Evolutionary conservation across 1,140 invertebrate species (phyloP).

Genomic region (Homalodisca vitripennis): DNA sequence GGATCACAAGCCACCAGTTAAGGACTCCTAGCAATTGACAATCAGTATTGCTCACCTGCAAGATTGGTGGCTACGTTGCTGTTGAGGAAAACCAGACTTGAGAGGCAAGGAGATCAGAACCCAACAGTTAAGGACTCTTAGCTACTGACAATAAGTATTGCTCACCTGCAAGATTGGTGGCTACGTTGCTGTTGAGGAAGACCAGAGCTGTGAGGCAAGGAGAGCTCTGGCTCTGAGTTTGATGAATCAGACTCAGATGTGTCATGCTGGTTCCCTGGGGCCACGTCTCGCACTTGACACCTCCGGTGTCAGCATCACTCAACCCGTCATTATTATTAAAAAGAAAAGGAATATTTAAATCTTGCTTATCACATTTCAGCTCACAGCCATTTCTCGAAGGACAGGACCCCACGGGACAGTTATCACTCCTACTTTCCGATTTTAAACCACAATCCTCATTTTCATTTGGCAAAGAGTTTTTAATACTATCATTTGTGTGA

Average conservation of each 20-base stretch:
- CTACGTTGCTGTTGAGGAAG: slow-evolving; percentile 32
- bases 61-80: slow-evolving; percentile 31
- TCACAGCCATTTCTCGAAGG: slow-evolving; percentile 7
- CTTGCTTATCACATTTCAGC: slow-evolving; percentile 13
- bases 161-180: slow-evolving; percentile 31
- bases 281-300: slow-evolving; percentile 30
- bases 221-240: slow-evolving; percentile 22
- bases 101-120: too few species aligned
- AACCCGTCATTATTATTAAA: slow-evolving; percentile 15
- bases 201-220: slow-evolving; percentile 33
- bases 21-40: background rate
- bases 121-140: too few species aligned
- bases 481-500: slow-evolving; percentile 5
- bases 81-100: slow-evolving; percentile 32
- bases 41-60: slow-evolving; percentile 27
- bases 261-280: slow-evolving; percentile 21
- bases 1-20: too few species aligned
- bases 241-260: background rate
- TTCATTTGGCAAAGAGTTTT: too few species aligned
- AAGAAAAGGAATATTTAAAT: slow-evolving; percentile 16
- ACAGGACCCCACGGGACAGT: background rate
- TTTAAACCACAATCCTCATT: background rate
- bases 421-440: slow-evolving; percentile 8
- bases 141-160: background rate
- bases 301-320: background rate